Base-by-base conservation (phyloP, 2,888 invertebrate genomes). In the Caenorhabditis sp. region DNA sequence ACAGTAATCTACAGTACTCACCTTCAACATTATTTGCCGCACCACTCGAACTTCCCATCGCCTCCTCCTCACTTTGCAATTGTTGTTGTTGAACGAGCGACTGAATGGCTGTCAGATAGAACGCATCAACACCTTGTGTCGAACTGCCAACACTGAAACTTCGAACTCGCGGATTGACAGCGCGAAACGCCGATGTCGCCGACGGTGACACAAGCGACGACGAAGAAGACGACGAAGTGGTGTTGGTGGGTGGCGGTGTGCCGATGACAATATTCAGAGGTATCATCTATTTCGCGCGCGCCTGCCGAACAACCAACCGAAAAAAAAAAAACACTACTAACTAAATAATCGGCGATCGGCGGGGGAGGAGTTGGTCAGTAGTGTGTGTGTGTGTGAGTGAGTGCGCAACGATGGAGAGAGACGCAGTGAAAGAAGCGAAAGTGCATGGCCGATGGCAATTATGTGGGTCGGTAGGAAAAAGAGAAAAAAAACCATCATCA, bases 131-230 rank as follows among this genome's bases (percentile, higher is more conserved):
- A 43, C 43, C 43, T 14, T 43, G 43, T 43, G 10, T 17, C 14
- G 10, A 6, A 43, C 17, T 43, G 3, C 43, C 31, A 31, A 31
- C 43, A 43, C 43, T 43, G 17, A 10, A 10, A 3, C 14, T 43
- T 43, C 43, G 12, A n/a, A 36, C 31, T 53, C 63, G 64, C 14
- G 77, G 76, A 12, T 66, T 58, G 43, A 79, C 74, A n/a, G 75
- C 74, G 36, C 78, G 78, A 58, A 81, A 77, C 0, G 78, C 77
- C 1, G 72, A 72, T 3, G 77, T 50, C 10, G 71, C 53, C 6
- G 73, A 70, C 31, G 72, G 76, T 12, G 65, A 67, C 21, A 76
- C 62, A 24, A 62, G 68, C 49, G 57, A 55, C 3, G n/a, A 26
- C 8, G 55, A 4, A 1, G 55, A 12, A 17, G 53, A 53, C 5